Percentiles rank a stretch among this genome's conserved stretches.
phyloP scores from a whole-genome alignment of 2,888 invertebrate genomes.

The Smittia sp. region DNA sequence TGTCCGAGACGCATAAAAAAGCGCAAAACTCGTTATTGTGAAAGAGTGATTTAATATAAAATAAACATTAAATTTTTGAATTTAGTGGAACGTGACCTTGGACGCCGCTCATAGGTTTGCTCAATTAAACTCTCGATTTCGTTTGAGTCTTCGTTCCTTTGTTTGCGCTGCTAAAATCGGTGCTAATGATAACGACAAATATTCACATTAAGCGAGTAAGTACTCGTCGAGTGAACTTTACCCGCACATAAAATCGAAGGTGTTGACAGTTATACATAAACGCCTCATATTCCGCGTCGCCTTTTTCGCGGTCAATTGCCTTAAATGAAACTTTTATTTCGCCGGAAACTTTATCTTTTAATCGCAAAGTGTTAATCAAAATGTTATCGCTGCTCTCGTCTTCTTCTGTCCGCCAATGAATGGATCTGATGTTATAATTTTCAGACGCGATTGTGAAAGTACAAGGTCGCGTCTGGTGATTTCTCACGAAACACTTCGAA shows the following conservation, averaged over 20 bases:
- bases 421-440: not conserved
- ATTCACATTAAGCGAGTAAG: not conserved
- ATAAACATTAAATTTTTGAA: conserved; percentile 12
- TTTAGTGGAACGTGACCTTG: conserved; percentile 25
- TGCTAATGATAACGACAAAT: not conserved
- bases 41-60: conserved; percentile 10
- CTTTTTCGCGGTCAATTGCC: too few relatives aligned
- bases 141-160: not conserved
- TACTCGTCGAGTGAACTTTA: too few relatives aligned
- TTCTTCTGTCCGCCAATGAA: not conserved
- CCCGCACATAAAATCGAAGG: not conserved
- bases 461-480: not conserved
- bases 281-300: not conserved
- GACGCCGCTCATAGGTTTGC: not conserved
- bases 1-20: not conserved
- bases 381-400: not conserved
- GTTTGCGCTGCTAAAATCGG: not conserved
- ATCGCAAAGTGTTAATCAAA: not conserved
- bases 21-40: not conserved
- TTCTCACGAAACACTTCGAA: too few relatives aligned
- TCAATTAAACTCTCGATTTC: not conserved
- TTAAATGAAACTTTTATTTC: not conserved
- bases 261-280: not conserved
- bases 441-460: conserved; percentile 5
- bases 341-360: conserved; percentile 12